Conservation (phyloP, 2,797 vertebrate genomes). For the Huso huso region DNA sequence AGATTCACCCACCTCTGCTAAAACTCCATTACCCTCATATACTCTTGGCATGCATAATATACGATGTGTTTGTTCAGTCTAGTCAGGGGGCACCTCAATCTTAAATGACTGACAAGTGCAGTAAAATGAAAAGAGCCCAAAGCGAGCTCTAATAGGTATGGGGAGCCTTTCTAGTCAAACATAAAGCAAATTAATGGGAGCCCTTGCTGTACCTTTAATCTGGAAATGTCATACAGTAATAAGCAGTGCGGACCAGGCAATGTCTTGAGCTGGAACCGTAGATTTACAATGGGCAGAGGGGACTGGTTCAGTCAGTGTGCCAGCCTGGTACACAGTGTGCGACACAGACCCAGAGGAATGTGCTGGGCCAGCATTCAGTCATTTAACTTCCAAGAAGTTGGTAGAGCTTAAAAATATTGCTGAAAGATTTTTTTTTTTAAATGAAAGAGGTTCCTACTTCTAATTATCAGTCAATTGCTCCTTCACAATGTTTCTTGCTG, state of each 20-base stretch:
- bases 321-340: neutral
- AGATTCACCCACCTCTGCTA: neutral
- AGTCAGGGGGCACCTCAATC: conserved; percentile 54
- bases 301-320: neutral
- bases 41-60: conserved; percentile 46
- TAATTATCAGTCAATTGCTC: no score
- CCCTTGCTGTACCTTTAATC: conserved; percentile 61
- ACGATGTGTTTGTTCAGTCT: conserved; percentile 64
- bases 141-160: conserved; percentile 55
- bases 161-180: conserved; percentile 75
- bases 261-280: conserved; percentile 47
- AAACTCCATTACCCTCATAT: conserved; percentile 3
- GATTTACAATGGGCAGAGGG: conserved; percentile 67
- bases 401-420: no score
- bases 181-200: conserved; percentile 75
- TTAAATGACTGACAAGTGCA: conserved; percentile 71
- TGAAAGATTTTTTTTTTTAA: no score
- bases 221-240: conserved; percentile 72
- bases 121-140: conserved; percentile 62
- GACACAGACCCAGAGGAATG: neutral
- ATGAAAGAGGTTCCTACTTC: no score
- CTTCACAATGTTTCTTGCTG: no score
- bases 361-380: no score
- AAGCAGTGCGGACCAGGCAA: conserved; percentile 50
- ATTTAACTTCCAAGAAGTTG: no score